A percentile compares a stretch with the other conserved stretches of the same genome.
Evolutionary conservation across 2,888 invertebrate genomes (phyloP).

Genomic region (Cyrtodaria siliqua): DNA sequence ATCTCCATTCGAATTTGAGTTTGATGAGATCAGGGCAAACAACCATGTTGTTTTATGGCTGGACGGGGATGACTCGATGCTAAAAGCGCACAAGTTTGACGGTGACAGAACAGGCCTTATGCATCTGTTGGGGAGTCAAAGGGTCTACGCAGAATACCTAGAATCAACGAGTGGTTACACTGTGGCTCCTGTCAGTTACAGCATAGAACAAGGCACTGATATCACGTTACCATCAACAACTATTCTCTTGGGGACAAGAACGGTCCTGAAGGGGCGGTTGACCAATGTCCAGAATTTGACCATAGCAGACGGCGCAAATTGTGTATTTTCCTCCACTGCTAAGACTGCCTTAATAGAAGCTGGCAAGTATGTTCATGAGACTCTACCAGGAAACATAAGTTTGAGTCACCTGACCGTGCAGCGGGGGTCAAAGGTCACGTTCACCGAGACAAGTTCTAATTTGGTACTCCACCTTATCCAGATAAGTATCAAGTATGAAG

Average conservation of each 20-base stretch:
- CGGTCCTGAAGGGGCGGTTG: constrained; percentile 68
- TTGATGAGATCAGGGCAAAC: constrained; percentile 70
- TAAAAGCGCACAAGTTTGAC: constrained; percentile 72
- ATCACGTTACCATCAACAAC: constrained; percentile 71
- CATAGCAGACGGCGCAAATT: constrained; percentile 73
- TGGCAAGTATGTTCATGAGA: constrained; percentile 65
- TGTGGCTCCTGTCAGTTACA: constrained; percentile 78
- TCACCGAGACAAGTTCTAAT: constrained; percentile 59
- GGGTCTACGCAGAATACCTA: constrained; percentile 71
- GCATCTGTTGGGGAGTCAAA: constrained; percentile 68
- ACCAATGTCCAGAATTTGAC: constrained; percentile 77
- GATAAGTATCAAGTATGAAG: constrained; percentile 72
- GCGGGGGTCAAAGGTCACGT: constrained; percentile 66
- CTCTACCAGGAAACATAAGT: constrained; percentile 72
- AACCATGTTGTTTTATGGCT: constrained; percentile 73
- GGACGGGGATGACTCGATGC: constrained; percentile 59
- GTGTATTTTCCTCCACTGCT: constrained; percentile 69
- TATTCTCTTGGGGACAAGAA: constrained; percentile 73
- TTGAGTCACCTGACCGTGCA: constrained; percentile 71
- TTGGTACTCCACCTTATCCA: constrained; percentile 65
- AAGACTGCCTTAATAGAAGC: constrained; percentile 76
- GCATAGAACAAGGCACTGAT: constrained; percentile 67
- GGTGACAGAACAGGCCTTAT: constrained; percentile 77
- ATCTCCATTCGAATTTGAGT: constrained; percentile 56
- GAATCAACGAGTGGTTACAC: constrained; percentile 73